Conservation (phyloP, 1,140 invertebrate genomes). For the Drosophila suzukii region DNA sequence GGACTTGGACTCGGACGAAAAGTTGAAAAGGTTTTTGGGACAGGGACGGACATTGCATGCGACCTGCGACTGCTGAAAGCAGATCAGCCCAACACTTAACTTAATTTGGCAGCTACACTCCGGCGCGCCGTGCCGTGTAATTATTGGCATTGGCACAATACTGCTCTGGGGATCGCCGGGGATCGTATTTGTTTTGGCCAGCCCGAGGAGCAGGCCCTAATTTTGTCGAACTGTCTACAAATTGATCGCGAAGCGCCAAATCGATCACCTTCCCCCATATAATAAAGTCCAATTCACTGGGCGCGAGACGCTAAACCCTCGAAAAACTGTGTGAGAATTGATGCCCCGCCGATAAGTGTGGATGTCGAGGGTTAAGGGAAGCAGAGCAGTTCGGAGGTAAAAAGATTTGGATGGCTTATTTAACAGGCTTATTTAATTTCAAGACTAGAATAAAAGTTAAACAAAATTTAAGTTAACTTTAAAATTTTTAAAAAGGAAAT, state of each 20-base stretch:
- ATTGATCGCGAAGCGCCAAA: slow-evolving; percentile 84
- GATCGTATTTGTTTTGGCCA: slow-evolving; percentile 65
- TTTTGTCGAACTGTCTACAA: slow-evolving; percentile 78
- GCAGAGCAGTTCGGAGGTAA: slow-evolving; percentile 6
- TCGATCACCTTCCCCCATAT: slow-evolving; percentile 81
- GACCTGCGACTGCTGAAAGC: slow-evolving; percentile 64
- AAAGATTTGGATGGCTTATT: slow-evolving; percentile 10
- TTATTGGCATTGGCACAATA: slow-evolving; percentile 78
- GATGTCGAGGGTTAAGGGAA: slow-evolving; percentile 7
- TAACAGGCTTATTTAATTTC: not conserved
- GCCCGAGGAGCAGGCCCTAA: slow-evolving; percentile 46
- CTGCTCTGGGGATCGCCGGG: slow-evolving; percentile 32
- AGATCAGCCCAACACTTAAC: slow-evolving; percentile 82
- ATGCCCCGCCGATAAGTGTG: slow-evolving; percentile 55
- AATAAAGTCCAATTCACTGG: slow-evolving; percentile 64
- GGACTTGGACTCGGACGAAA: slow-evolving; percentile 9
- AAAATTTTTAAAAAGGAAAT: not conserved
- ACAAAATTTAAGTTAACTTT: not conserved
- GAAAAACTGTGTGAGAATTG: slow-evolving; percentile 61
- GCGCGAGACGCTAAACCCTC: slow-evolving; percentile 43
- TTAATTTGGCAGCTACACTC: slow-evolving; percentile 83
- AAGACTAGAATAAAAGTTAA: not conserved
- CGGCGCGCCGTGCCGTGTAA: slow-evolving; percentile 62
- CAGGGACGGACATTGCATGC: slow-evolving; percentile 37
- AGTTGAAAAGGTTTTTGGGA: slow-evolving; percentile 7